These are phyloP conservation scores for Hermatobates lingyangjiaoensis DNA, from an alignment of 1,140 invertebrate genomes.

Conservation along the genomic window DNA sequence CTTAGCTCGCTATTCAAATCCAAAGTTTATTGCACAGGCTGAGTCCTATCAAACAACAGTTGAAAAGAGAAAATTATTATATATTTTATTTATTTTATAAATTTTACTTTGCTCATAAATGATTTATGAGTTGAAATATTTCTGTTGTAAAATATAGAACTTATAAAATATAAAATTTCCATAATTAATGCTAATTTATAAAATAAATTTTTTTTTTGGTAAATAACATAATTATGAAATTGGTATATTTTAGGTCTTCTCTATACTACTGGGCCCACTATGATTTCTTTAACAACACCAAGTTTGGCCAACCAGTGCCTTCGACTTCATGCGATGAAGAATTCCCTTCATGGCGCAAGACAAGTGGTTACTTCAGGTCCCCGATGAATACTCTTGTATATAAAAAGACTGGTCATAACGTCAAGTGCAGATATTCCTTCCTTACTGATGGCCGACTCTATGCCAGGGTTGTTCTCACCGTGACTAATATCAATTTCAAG, in stretches of 20 bases:
- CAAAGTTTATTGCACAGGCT: too few species aligned
- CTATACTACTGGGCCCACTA: conserved; percentile 83
- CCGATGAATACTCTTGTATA: conserved; percentile 71
- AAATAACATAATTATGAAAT: too few species aligned
- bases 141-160: too few species aligned
- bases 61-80: too few species aligned
- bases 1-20: too few species aligned
- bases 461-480: conserved; percentile 54
- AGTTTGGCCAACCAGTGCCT: conserved; percentile 54
- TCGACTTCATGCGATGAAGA: conserved; percentile 63
- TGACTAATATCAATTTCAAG: conserved; percentile 48
- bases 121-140: too few species aligned
- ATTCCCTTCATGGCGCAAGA: conserved; percentile 55
- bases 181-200: too few species aligned
- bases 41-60: too few species aligned
- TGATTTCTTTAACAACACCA: conserved; percentile 78
- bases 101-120: too few species aligned
- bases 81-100: too few species aligned
- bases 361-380: conserved; percentile 48
- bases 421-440: conserved; percentile 64
- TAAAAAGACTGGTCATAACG: conserved; percentile 40
- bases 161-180: too few species aligned
- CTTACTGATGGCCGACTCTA: conserved; percentile 59
- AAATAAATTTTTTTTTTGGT: too few species aligned
- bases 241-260: conserved; percentile 39